Evolutionary conservation across 2,888 invertebrate genomes (phyloP).

Genomic region (Yponomeuta plumbellus): DNA sequence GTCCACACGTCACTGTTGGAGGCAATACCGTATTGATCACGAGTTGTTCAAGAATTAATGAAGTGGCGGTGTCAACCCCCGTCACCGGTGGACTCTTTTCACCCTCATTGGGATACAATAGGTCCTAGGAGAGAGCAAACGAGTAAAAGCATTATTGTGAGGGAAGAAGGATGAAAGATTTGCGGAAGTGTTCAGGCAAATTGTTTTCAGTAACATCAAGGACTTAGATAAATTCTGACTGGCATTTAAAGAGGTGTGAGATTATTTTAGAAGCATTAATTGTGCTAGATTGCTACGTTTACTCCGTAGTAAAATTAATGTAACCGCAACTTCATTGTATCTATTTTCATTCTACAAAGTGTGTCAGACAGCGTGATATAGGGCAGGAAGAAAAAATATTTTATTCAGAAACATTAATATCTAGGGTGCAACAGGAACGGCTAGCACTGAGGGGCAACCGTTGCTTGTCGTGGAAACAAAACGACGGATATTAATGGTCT

Average conservation of each 20-base stretch:
- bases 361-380: conserved; percentile 10
- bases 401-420: conserved; percentile 4
- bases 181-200: not conserved
- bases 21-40: conserved; percentile 49
- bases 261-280: not conserved
- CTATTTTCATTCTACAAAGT: conserved; percentile 1
- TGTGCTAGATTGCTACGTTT: not conserved
- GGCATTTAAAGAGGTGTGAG: not conserved
- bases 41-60: conserved; percentile 68
- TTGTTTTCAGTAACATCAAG: not conserved
- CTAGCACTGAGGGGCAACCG: conserved; percentile 40
- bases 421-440: not conserved
- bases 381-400: conserved; percentile 3
- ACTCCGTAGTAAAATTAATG: conserved; percentile 2
- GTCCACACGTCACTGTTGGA: conserved; percentile 16
- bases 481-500: conserved; percentile 83
- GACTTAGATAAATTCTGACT: not conserved
- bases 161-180: not conserved
- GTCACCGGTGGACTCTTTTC: conserved; percentile 38
- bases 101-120: conserved; percentile 3
- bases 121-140: not conserved
- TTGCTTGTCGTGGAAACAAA: conserved; percentile 73
- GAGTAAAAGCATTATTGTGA: not conserved
- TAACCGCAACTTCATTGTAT: not conserved
- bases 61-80: conserved; percentile 71